Percentiles rank a stretch among this genome's conserved stretches.
These are phyloP conservation scores for Rhopalosiphum padi DNA, from an alignment of 1,140 invertebrate species.

Conservation along the genomic window DNA sequence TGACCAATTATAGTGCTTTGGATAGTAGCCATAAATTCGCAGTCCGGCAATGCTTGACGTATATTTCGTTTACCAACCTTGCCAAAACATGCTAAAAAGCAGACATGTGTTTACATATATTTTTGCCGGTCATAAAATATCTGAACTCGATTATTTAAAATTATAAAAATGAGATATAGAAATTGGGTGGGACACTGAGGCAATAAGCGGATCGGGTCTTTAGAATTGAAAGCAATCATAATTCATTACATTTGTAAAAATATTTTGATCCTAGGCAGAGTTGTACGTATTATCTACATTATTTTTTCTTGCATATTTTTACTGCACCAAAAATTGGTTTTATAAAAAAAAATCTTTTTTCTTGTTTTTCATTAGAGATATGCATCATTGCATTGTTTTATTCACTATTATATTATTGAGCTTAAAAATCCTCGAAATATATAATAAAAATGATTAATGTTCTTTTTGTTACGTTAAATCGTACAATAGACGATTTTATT, in stretches of 20 bases:
- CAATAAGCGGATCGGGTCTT: neutral
- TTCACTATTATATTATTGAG: neutral
- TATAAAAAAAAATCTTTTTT: too few species aligned
- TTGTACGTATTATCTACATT: neutral
- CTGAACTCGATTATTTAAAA: neutral
- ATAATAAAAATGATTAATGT: too few species aligned
- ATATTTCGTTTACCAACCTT: slow-evolving; percentile 37
- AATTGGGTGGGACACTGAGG: neutral
- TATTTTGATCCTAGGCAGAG: neutral
- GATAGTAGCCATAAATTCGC: slow-evolving; percentile 33
- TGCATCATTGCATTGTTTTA: neutral
- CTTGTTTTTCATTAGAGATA: too few species aligned
- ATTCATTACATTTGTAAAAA: neutral
- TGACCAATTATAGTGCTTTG: slow-evolving; percentile 55
- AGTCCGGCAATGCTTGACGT: slow-evolving; percentile 52
- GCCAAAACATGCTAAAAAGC: slow-evolving; percentile 34
- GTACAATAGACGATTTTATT: neutral
- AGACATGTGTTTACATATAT: slow-evolving; percentile 30
- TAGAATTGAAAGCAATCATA: neutral
- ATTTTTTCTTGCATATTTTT: neutral
- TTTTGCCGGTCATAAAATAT: neutral
- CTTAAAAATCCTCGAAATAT: neutral
- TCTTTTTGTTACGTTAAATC: neutral
- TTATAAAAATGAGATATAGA: neutral
- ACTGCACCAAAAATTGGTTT: too few species aligned